Evolutionary conservation across 1,140 invertebrate genomes (phyloP), one percentile per base, ranked within the genome.

Genomic region (Sinella curviseta): DNA sequence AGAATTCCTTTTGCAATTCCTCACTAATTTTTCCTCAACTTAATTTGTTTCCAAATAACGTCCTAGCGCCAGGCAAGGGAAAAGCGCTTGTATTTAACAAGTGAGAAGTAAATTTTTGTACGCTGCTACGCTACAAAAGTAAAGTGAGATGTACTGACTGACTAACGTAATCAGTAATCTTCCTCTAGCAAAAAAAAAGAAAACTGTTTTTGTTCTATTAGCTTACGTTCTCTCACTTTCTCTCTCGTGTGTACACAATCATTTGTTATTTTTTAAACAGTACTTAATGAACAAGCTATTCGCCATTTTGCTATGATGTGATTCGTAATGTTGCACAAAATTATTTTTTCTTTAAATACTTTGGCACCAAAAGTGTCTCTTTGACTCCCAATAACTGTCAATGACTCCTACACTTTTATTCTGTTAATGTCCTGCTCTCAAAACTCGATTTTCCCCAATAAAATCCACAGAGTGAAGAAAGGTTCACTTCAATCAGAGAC

Each of bases 341-440:
- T 48, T 48, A 8, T 48, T 20, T 20, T 48, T 48, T 48, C 20
- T 48, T 48, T 48, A n/a, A n/a, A 8, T 48, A 12, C 8, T 48
- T 48, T 20, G 8, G 20, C 39, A 12, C 8, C 39, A 20, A 48
- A 48, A 12, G 8, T 48, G 8, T 20, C 8, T 20, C 20, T 12
- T 70, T 70, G 65, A 70, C 65, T 70, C 26, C 31, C 65, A 70
- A 70, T 70, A 70, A 70, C 31, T 70, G 65, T 70, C 65, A 24
- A 33, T 70, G 65, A 70, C 65, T 70, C 65, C 65, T 24, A 31
- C 65, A 70, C 65, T 70, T 70, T 33, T 70, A 70, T 70, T 70
- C 65, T 70, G 12, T 33, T 70, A 70, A 70, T 70, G 65, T n/a
- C 26, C 65, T 70, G 65, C 65, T 70, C 26, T 70, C 65, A 70